Evolutionary conservation across 2,888 invertebrate genomes (phyloP).

Genomic region (Torymus tubicola): DNA sequence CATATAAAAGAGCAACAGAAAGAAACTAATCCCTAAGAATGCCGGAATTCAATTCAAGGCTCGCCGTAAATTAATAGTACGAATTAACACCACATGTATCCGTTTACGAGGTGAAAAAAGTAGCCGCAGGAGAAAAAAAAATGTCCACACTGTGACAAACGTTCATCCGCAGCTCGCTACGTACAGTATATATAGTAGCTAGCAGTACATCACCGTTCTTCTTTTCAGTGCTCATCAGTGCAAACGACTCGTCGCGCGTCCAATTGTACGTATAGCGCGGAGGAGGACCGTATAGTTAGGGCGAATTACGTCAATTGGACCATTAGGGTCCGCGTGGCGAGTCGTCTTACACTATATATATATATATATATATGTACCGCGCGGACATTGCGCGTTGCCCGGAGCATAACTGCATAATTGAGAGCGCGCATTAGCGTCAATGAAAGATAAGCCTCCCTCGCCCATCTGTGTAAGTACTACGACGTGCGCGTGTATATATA

Average conservation of each 20-base stretch:
- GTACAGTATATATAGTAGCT: neutral
- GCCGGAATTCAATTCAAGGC: too few species aligned
- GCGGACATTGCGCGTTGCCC: neutral
- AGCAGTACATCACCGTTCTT: neutral
- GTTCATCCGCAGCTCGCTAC: too few species aligned
- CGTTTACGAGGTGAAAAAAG: too few species aligned
- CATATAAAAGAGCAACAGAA: too few species aligned
- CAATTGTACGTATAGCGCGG: slow-evolving; percentile 7
- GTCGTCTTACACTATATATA: slow-evolving; percentile 11
- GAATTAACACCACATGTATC: too few species aligned
- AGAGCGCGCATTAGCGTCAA: slow-evolving; percentile 42
- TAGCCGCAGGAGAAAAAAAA: neutral
- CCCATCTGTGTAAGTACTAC: too few species aligned
- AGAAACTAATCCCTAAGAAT: too few species aligned
- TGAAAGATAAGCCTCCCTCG: slow-evolving; percentile 4
- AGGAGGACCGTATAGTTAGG: slow-evolving; percentile 2
- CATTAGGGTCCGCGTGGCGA: slow-evolving; percentile 23
- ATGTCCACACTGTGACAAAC: too few species aligned
- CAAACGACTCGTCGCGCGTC: slow-evolving; percentile 5
- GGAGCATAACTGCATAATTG: slow-evolving; percentile 42
- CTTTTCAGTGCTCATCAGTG: slow-evolving; percentile 19
- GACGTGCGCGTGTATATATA: neutral
- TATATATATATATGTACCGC: too few species aligned
- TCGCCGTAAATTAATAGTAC: too few species aligned
- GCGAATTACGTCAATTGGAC: slow-evolving; percentile 49